Percentiles rank a stretch among this genome's conserved stretches.
These are phyloP conservation scores for Drosophila repleta DNA, from an alignment of 1,140 invertebrate species.

Conservation along the genomic window DNA sequence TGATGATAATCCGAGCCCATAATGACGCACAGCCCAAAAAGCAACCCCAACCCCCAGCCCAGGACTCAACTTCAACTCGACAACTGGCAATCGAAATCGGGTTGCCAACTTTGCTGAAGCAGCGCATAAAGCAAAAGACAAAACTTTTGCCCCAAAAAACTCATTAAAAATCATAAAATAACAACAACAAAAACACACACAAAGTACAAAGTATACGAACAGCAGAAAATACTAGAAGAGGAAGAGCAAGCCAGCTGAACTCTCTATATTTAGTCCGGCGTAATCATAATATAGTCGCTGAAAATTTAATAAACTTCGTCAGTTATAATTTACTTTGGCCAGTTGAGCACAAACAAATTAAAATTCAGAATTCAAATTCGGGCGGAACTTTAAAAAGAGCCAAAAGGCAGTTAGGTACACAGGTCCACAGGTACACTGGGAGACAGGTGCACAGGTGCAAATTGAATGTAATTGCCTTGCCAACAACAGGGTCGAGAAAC, in stretches of 20 bases:
- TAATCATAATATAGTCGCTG: constrained; percentile 34
- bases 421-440: neutral
- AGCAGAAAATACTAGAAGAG: constrained; percentile 11
- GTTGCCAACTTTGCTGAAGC: constrained; percentile 34
- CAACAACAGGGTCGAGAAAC: constrained; percentile 24
- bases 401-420: neutral
- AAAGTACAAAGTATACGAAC: neutral
- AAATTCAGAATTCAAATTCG: constrained; percentile 45
- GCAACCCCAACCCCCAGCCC: neutral
- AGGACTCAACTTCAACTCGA: constrained; percentile 10
- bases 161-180: constrained; percentile 68
- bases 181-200: neutral
- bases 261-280: constrained; percentile 15
- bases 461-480: constrained; percentile 73
- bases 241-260: neutral
- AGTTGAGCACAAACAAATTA: constrained; percentile 52
- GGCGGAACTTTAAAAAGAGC: constrained; percentile 11
- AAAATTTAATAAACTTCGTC: constrained; percentile 58
- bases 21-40: constrained; percentile 12
- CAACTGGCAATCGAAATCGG: constrained; percentile 17
- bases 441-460: constrained; percentile 63
- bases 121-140: constrained; percentile 29
- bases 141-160: constrained; percentile 51
- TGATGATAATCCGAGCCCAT: constrained; percentile 6
- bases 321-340: constrained; percentile 56